Evolutionary conservation across 2,888 invertebrate genomes (phyloP).

Genomic region (Eupithecia inturbata): DNA sequence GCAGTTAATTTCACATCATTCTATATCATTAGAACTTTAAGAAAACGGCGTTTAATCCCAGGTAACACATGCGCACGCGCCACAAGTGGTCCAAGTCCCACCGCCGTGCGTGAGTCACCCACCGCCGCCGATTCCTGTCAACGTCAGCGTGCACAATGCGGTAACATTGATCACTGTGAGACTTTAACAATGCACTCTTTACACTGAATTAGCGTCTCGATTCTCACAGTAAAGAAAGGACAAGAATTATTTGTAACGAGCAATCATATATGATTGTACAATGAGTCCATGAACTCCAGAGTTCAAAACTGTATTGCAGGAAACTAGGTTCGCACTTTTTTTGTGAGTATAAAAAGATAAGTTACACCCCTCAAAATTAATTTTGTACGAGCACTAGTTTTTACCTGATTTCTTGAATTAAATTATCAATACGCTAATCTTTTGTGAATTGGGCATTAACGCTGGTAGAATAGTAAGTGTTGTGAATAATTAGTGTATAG

Average conservation of each 20-base stretch:
- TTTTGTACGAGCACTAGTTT: too few species aligned
- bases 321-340: neutral
- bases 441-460: slow-evolving; percentile 2
- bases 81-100: slow-evolving; percentile 57
- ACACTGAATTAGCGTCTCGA: slow-evolving; percentile 2
- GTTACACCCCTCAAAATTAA: too few species aligned
- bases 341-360: too few species aligned
- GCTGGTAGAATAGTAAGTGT: neutral
- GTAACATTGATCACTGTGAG: slow-evolving; percentile 45
- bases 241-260: too few species aligned
- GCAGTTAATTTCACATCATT: too few species aligned
- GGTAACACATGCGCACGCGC: slow-evolving; percentile 44
- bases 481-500: neutral
- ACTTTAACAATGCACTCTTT: slow-evolving; percentile 9
- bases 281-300: too few species aligned
- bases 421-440: slow-evolving; percentile 4
- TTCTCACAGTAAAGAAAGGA: too few species aligned
- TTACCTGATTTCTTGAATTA: neutral
- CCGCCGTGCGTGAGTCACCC: slow-evolving; percentile 51
- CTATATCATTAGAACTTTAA: too few species aligned
- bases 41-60: neutral
- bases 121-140: slow-evolving; percentile 56
- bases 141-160: slow-evolving; percentile 57
- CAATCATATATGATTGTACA: too few species aligned
- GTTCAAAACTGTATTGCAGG: neutral